Conservation (phyloP, 1,140 invertebrate species). For the Ruditapes philippinarum region DNA sequence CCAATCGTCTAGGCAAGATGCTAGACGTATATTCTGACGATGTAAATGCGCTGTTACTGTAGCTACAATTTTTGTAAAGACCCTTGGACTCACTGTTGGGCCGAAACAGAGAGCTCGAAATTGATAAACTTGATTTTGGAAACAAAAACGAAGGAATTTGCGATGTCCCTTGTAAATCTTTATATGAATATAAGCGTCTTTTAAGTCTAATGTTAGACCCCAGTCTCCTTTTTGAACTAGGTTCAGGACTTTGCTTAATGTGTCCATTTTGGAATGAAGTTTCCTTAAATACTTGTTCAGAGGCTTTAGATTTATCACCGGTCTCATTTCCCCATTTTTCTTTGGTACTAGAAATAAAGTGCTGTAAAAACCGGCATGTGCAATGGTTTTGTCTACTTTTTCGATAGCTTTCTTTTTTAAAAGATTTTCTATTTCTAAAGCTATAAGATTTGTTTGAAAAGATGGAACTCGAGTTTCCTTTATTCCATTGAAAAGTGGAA, state of each 20-base stretch:
- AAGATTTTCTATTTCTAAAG: conserved; percentile 26
- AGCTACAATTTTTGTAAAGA: conserved; percentile 27
- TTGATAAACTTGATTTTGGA: too few relatives aligned
- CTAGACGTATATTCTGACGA: too few relatives aligned
- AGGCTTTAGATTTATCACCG: conserved; percentile 57
- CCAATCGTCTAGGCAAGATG: conserved; percentile 60
- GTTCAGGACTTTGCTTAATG: conserved; percentile 22
- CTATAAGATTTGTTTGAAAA: not conserved
- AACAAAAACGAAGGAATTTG: too few relatives aligned
- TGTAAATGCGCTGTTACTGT: too few relatives aligned
- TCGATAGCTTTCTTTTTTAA: conserved; percentile 32
- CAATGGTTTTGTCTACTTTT: not conserved
- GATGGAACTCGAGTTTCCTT: not conserved
- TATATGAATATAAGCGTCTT: too few relatives aligned
- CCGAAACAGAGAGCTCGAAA: too few relatives aligned
- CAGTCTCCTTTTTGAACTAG: too few relatives aligned
- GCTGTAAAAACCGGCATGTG: conserved; percentile 4
- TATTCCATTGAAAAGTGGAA: conserved; percentile 12
- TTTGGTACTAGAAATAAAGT: conserved; percentile 50
- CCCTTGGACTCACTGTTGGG: conserved; percentile 22
- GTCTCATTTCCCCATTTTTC: conserved; percentile 57
- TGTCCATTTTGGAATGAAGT: too few relatives aligned
- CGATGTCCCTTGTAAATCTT: too few relatives aligned
- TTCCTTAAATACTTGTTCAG: conserved; percentile 61
- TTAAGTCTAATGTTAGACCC: too few relatives aligned